These are phyloP conservation scores for Nomada fabriciana DNA, from an alignment of 2,888 invertebrate genomes.

Conservation along the genomic window DNA sequence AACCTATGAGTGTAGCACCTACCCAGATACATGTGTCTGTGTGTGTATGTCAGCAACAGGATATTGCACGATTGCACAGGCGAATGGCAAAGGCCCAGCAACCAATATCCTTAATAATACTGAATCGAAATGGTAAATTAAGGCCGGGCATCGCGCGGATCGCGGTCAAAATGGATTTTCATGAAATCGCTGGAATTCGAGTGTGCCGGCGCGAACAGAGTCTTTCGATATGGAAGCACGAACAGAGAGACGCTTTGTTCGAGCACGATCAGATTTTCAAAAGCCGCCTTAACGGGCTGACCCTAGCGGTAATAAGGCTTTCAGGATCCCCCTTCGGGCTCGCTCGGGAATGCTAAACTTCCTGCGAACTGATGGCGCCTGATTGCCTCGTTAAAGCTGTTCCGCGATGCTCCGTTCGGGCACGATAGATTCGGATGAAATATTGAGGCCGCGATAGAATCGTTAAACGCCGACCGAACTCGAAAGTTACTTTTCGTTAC, in stretches of 20 bases:
- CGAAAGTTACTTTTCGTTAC: conserved; percentile 6
- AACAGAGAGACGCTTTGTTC: conserved; percentile 59
- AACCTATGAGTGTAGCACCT: not conserved
- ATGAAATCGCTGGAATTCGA: conserved; percentile 28
- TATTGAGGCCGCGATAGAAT: conserved; percentile 27
- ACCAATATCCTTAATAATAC: conserved; percentile 56
- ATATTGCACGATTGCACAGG: conserved; percentile 41
- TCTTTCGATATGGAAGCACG: conserved; percentile 3
- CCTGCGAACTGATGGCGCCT: conserved; percentile 58
- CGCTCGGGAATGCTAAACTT: conserved; percentile 63
- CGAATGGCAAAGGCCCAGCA: conserved; percentile 21
- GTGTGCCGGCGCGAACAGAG: not conserved
- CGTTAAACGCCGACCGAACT: not conserved
- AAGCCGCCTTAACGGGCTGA: conserved; percentile 60
- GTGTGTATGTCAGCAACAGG: conserved; percentile 24
- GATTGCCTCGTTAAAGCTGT: conserved; percentile 66
- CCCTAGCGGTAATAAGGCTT: conserved; percentile 67
- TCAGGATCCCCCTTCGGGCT: conserved; percentile 61
- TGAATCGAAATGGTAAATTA: conserved; percentile 35
- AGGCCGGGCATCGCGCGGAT: conserved; percentile 37
- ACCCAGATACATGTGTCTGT: not conserved
- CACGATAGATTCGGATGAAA: conserved; percentile 37
- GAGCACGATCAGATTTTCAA: conserved; percentile 63
- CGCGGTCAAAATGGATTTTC: conserved; percentile 37
- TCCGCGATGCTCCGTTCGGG: conserved; percentile 47